These are phyloP conservation scores for Hanleya hanleyi DNA, from an alignment of 2,888 invertebrate species.

Conservation along the genomic window DNA sequence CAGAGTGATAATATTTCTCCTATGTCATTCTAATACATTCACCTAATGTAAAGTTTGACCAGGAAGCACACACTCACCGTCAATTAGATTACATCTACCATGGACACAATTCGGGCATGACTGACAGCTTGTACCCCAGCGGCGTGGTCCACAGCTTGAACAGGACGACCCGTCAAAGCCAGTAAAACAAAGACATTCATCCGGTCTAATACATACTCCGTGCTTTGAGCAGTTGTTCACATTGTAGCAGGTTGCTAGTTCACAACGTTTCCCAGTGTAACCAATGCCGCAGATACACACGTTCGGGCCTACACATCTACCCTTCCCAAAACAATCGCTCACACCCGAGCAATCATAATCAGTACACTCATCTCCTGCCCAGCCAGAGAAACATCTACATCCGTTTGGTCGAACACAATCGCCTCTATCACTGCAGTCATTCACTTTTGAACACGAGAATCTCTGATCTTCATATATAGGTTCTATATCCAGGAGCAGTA, in stretches of 20 bases:
- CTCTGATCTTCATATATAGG: conserved; percentile 25
- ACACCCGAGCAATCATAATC: conserved; percentile 36
- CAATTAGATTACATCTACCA: conserved; percentile 14
- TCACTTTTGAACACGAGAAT: conserved; percentile 32
- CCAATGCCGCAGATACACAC: conserved; percentile 40
- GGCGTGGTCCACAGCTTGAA: conserved; percentile 4
- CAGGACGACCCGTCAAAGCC: conserved; percentile 15
- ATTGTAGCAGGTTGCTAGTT: conserved; percentile 30
- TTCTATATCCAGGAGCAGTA: conserved; percentile 22
- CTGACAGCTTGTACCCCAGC: conserved; percentile 22
- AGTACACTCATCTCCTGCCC: conserved; percentile 32
- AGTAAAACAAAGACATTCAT: conserved; percentile 20
- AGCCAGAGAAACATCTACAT: conserved; percentile 37
- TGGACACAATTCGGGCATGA: conserved; percentile 27
- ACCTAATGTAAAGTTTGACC: too few species aligned
- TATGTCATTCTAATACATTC: too few species aligned
- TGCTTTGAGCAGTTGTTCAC: conserved; percentile 21
- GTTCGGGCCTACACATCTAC: conserved; percentile 43
- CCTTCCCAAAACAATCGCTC: conserved; percentile 39
- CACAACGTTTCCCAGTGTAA: conserved; percentile 38
- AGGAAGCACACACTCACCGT: too few species aligned
- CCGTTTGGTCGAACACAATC: conserved; percentile 37
- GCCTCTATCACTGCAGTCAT: conserved; percentile 37
- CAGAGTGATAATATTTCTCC: too few species aligned
- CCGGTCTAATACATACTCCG: conserved; percentile 23